Evolutionary conservation across 2,113 vertebrate species (phyloP).

Genomic region (Thamnophis sirtalis): DNA sequence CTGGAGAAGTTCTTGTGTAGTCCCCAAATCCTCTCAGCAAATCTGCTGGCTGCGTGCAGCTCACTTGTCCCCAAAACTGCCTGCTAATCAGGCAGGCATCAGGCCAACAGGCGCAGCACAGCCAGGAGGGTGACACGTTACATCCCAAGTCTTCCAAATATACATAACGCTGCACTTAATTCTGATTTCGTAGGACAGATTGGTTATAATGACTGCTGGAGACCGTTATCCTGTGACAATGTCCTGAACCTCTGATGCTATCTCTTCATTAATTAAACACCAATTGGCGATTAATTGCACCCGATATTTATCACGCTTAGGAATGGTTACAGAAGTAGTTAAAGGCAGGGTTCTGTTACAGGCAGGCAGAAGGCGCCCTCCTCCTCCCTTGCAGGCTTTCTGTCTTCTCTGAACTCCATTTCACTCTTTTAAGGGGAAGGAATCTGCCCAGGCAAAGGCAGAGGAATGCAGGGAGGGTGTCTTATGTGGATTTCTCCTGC

Average conservation of each 20-base stretch:
- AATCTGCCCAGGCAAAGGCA: background rate
- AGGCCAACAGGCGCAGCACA: slow-evolving; percentile 20
- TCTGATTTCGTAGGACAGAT: slow-evolving; percentile 55
- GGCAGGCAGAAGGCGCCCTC: background rate
- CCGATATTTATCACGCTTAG: slow-evolving; percentile 15
- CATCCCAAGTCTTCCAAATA: slow-evolving; percentile 48
- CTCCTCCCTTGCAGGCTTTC: background rate
- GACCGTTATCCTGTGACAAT: slow-evolving; percentile 51
- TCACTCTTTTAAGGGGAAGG: background rate
- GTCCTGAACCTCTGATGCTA: slow-evolving; percentile 48
- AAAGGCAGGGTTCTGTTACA: slow-evolving; percentile 3
- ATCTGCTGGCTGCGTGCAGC: background rate
- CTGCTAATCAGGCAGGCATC: slow-evolving; percentile 44
- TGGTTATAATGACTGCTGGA: slow-evolving; percentile 41
- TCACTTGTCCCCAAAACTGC: slow-evolving; percentile 22
- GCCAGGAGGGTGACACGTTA: slow-evolving; percentile 15
- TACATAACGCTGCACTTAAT: slow-evolving; percentile 32
- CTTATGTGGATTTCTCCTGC: background rate
- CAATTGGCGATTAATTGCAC: slow-evolving; percentile 45
- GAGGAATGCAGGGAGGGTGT: background rate
- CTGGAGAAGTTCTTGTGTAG: background rate
- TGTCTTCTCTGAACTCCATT: background rate
- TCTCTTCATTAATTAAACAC: slow-evolving; percentile 62
- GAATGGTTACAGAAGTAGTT: slow-evolving; percentile 17
- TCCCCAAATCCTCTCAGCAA: background rate